Conservation (phyloP, 2,113 vertebrate genomes). For the Micronisus gabar region DNA sequence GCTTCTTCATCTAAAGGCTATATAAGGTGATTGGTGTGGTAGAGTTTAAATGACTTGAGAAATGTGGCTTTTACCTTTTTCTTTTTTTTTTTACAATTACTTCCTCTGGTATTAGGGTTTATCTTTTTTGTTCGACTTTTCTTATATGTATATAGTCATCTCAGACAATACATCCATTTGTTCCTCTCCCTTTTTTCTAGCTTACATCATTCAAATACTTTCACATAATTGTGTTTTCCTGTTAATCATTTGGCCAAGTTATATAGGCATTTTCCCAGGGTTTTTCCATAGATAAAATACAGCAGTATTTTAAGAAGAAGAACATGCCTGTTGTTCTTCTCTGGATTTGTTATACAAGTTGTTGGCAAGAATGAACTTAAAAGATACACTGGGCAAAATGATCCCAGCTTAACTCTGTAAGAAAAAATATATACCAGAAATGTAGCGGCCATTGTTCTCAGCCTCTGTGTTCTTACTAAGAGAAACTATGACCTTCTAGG, state of each 20-base stretch:
- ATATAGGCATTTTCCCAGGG: neutral
- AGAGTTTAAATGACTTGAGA: neutral
- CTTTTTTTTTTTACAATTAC: neutral
- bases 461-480: neutral
- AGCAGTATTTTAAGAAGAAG: neutral
- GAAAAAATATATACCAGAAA: neutral
- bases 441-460: neutral
- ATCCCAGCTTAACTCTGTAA: neutral
- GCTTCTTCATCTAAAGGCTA: neutral
- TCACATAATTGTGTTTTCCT: neutral
- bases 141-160: neutral
- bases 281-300: neutral
- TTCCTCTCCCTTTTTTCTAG: neutral
- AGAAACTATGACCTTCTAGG: neutral
- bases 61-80: neutral
- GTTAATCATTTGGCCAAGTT: neutral
- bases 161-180: neutral
- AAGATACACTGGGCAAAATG: neutral
- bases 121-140: neutral
- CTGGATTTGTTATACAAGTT: neutral
- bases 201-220: neutral
- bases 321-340: neutral
- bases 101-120: neutral
- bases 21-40: neutral
- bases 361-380: neutral